Percentiles rank a stretch among this genome's conserved stretches.
Conservation (phyloP, 2,797 vertebrate genomes). For the Clamator glandarius region DNA sequence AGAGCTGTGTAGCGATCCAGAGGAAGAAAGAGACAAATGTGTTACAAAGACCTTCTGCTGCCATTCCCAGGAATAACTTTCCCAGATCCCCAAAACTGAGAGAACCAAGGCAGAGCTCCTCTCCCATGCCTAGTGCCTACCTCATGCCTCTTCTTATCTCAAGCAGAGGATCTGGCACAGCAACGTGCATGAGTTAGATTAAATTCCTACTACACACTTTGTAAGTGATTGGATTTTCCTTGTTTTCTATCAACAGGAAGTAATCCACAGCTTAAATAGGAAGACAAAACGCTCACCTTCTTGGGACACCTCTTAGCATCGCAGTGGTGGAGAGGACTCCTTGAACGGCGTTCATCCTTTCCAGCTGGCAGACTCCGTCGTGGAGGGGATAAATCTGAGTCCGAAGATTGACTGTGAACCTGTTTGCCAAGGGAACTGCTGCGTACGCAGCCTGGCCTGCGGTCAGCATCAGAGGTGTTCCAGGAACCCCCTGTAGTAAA, state of each 20-base stretch:
- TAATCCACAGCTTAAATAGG: fast-evolving
- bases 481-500: neutral
- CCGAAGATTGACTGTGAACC: too few relatives aligned
- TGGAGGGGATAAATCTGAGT: too few relatives aligned
- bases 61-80: fast-evolving
- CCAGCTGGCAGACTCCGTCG: too few relatives aligned
- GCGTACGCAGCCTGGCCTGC: too few relatives aligned
- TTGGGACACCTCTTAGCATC: neutral
- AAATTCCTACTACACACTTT: fast-evolving
- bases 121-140: fast-evolving
- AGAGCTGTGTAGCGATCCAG: fast-evolving
- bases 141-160: fast-evolving
- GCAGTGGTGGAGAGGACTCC: fast-evolving
- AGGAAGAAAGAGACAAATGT: fast-evolving
- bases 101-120: neutral
- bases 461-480: conserved; percentile 25
- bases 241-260: neutral
- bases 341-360: too few relatives aligned
- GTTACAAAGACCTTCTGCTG: neutral
- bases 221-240: fast-evolving
- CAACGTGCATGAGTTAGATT: fast-evolving
- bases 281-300: neutral
- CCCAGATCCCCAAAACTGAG: neutral
- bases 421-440: too few relatives aligned
- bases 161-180: neutral